Evolutionary conservation across 2,888 invertebrate species (phyloP).

Genomic region (Achlya flavicornis): DNA sequence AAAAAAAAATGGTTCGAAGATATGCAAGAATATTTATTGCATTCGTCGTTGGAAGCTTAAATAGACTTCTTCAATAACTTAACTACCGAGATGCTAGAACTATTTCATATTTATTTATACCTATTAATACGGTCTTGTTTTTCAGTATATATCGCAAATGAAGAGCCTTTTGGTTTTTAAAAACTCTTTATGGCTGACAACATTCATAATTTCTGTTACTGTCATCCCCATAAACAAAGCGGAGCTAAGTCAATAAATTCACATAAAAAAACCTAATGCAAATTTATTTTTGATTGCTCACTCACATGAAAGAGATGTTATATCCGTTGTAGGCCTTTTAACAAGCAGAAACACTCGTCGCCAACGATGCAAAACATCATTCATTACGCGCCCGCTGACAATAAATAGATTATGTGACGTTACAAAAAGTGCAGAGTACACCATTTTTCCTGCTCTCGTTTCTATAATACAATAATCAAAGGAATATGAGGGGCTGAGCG

Average conservation of each 20-base stretch:
- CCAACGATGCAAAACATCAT: conserved; percentile 74
- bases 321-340: conserved; percentile 55
- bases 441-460: conserved; percentile 71
- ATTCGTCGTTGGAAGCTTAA: too few species aligned
- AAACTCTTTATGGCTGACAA: too few species aligned
- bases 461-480: conserved; percentile 81
- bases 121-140: too few species aligned
- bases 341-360: conserved; percentile 68
- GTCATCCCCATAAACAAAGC: conserved; percentile 19
- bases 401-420: conserved; percentile 78
- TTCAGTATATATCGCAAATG: neutral
- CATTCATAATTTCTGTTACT: neutral
- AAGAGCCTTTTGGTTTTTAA: neutral
- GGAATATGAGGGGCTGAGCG: conserved; percentile 70
- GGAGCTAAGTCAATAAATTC: conserved; percentile 46
- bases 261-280: conserved; percentile 38
- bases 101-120: too few species aligned
- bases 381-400: conserved; percentile 73
- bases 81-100: too few species aligned
- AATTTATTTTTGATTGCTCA: conserved; percentile 66
- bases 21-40: too few species aligned
- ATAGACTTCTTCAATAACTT: too few species aligned
- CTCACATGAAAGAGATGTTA: conserved; percentile 62
- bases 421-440: conserved; percentile 73
- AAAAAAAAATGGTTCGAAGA: too few species aligned